These are phyloP conservation scores for Pyxicephalus adspersus DNA, from an alignment of 2,113 vertebrate species.

Conservation along the genomic window DNA sequence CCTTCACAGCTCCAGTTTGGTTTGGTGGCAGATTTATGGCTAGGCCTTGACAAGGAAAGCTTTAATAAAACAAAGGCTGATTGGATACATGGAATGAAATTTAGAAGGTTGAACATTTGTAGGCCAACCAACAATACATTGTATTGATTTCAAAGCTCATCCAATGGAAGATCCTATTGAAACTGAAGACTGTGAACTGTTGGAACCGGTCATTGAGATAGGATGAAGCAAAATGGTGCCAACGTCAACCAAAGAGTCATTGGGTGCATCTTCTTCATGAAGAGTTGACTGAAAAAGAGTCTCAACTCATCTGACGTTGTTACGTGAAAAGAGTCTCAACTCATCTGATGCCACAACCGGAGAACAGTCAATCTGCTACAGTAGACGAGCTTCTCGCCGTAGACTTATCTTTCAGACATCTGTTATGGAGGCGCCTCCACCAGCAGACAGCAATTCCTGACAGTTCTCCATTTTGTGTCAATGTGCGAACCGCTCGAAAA, in stretches of 20 bases:
- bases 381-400: neutral
- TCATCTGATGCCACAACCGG: too few species aligned
- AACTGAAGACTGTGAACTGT: too few species aligned
- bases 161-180: too few species aligned
- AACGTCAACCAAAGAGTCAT: too few species aligned
- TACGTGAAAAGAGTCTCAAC: too few species aligned
- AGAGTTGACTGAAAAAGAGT: too few species aligned
- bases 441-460: conserved; percentile 6
- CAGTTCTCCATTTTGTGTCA: conserved; percentile 38
- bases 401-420: neutral
- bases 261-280: too few species aligned
- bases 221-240: too few species aligned
- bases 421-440: neutral
- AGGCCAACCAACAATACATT: neutral
- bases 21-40: neutral
- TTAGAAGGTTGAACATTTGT: neutral
- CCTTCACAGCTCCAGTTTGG: conserved; percentile 21
- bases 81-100: neutral
- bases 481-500: neutral
- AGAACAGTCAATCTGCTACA: too few species aligned
- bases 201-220: too few species aligned
- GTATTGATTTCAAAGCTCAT: neutral
- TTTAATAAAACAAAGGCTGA: neutral
- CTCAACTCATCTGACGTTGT: too few species aligned
- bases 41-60: neutral